Evolutionary conservation across 2,113 vertebrate species (phyloP).

Genomic region (Dermatemys mawii): DNA sequence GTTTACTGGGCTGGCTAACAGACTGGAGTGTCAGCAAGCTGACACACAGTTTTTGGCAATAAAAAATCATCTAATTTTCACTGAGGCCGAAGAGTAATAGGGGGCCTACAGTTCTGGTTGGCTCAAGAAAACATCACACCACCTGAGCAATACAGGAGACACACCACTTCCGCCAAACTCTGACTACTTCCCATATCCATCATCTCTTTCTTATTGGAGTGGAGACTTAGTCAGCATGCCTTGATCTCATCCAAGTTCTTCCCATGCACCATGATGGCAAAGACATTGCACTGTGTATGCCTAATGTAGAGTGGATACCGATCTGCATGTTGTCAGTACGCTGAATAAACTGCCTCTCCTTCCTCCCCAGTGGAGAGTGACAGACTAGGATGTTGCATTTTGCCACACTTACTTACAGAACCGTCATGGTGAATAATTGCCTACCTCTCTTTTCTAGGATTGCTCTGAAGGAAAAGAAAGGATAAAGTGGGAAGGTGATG

Average conservation of each 20-base stretch:
- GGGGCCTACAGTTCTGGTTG: not conserved
- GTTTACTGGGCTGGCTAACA: not conserved
- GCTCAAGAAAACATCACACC: not conserved
- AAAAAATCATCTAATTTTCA: not conserved
- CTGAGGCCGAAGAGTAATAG: not conserved
- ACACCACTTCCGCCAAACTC: not conserved
- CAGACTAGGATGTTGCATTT: not conserved
- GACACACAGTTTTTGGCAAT: not conserved
- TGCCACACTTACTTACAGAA: rapidly evolving
- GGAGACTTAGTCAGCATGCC: not conserved
- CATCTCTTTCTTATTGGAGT: not conserved
- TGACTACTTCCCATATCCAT: not conserved
- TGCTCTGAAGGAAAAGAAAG: not conserved
- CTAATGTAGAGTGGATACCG: not conserved
- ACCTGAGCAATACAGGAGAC: not conserved
- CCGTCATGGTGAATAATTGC: not conserved
- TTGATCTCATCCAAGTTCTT: not conserved
- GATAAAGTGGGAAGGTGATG: not conserved
- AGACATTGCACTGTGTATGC: rapidly evolving
- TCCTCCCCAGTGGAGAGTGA: not conserved
- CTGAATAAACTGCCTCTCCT: not conserved
- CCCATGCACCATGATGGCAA: not conserved
- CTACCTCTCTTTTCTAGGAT: not conserved
- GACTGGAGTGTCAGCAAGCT: not conserved
- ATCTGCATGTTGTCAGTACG: not conserved